Evolutionary conservation across 2,888 invertebrate genomes (phyloP), one percentile per base, ranked within the genome.

Genomic region (Empis livida): DNA sequence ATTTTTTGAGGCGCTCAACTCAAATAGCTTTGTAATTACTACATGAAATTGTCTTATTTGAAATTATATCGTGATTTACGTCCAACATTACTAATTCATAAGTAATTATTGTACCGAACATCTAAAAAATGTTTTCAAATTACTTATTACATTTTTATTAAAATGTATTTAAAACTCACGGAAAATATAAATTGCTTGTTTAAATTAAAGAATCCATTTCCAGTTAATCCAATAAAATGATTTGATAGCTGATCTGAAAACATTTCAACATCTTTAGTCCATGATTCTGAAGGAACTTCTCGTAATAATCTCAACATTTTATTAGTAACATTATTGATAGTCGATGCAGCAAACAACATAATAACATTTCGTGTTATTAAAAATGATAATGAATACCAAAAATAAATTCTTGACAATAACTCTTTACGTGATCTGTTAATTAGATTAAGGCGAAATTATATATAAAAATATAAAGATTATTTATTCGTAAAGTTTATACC

Each of bases 21-120:
- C n/a, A n/a, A n/a, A n/a, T n/a, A n/a, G n/a, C n/a, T n/a, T n/a
- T n/a, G n/a, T n/a, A n/a, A n/a, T n/a, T n/a, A n/a, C n/a, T n/a
- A 20, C 20, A 20, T 20, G 20, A 20, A 20, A 20, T 20, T 5
- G 3, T 20, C 5, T 20, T 20, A 20, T 20, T 20, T 20, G 3
- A 5, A 20, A 5, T 20, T 20, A 20, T 20, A 20, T 20, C 20
- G 5, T 5, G 20, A 20, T 20, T 20, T 20, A 20, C 4, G 20
- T 20, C 20, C 20, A 20, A 20, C 20, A 20, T 20, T 20, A 81
- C 78, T n/a, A 81, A 70, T 60, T 81, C 80, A 54, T 80, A 80
- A 30, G 80, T 81, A n/a, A 78, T 69, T 48, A 81, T 75, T 11
- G 77, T 75, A 23, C 78, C 78, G 44, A 75, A 75, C 52, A 76